Percentiles rank a stretch among this genome's conserved stretches.
phyloP scores from a whole-genome alignment of 2,113 vertebrate species.

The Ramphastos sulfuratus region DNA sequence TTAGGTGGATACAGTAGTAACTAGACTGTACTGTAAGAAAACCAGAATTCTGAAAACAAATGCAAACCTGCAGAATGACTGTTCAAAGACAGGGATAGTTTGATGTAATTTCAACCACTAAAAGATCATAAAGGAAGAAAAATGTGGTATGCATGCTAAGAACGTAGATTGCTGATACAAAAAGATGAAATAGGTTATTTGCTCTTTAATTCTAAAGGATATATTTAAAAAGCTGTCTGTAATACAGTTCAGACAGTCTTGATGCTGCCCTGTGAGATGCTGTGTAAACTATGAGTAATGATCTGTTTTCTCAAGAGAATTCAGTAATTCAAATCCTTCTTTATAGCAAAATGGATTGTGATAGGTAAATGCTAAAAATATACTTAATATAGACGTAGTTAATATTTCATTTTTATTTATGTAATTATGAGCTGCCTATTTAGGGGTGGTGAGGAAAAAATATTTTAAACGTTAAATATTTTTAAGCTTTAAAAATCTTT shows the following conservation, averaged over 20 bases:
- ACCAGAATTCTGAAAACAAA: not conserved
- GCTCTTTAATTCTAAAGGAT: not conserved
- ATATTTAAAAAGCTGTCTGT: not conserved
- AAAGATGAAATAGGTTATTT: not conserved
- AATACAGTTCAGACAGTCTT: not conserved
- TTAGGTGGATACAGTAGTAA: not conserved
- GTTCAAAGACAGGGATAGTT: not conserved
- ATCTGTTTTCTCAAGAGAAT: not conserved
- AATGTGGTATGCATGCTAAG: not conserved
- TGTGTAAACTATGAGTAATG: not conserved
- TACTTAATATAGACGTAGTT: not conserved
- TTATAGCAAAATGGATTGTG: not conserved
- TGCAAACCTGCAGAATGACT: not conserved
- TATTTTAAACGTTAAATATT: not conserved
- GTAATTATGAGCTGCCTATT: not conserved
- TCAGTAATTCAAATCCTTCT: not conserved
- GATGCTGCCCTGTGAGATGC: accelerated
- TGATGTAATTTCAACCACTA: not conserved
- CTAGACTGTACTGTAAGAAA: not conserved
- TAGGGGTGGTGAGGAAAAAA: not conserved
- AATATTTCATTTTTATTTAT: not conserved
- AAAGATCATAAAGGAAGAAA: not conserved
- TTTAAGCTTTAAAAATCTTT: too few relatives aligned
- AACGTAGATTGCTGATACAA: not conserved
- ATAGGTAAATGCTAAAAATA: not conserved